Evolutionary conservation across 1,140 invertebrate genomes (phyloP).

Genomic region (Himalopsyche phryganea): DNA sequence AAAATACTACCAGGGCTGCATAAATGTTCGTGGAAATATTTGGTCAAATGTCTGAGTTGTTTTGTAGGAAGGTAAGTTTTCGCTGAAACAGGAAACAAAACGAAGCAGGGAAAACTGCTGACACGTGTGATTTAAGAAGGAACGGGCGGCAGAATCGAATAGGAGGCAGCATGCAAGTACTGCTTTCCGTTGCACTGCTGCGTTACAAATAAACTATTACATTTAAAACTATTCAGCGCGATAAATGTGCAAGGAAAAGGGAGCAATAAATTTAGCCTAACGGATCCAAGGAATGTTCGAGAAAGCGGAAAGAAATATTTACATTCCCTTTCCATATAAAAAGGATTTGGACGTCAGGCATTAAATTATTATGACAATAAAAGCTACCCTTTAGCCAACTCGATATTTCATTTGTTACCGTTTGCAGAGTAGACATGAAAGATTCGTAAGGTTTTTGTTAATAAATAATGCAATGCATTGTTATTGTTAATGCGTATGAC

Average conservation of each 20-base stretch:
- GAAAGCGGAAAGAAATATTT: background rate
- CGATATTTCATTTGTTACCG: too few relatives aligned
- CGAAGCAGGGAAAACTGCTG: slow-evolving; percentile 16
- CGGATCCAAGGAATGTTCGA: too few relatives aligned
- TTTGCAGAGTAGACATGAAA: too few relatives aligned
- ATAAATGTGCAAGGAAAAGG: too few relatives aligned
- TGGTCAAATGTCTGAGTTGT: slow-evolving; percentile 3
- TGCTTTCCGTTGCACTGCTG: too few relatives aligned
- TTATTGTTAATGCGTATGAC: too few relatives aligned
- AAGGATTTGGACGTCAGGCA: background rate
- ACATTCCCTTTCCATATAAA: background rate
- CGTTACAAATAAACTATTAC: too few relatives aligned
- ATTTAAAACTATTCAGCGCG: too few relatives aligned
- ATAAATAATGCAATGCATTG: too few relatives aligned
- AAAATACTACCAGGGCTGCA: slow-evolving; percentile 15
- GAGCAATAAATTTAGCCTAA: too few relatives aligned
- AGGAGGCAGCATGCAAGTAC: too few relatives aligned
- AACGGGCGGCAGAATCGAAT: background rate
- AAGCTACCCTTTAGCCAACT: background rate
- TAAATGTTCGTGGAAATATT: slow-evolving; percentile 11
- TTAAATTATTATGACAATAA: slow-evolving; percentile 2
- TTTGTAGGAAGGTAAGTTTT: background rate
- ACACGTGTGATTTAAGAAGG: slow-evolving; percentile 20
- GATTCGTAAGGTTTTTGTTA: too few relatives aligned
- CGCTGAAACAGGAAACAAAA: slow-evolving; percentile 12